Evolutionary conservation across 2,888 invertebrate genomes (phyloP).

Genomic region (Horisme vitalbata): DNA sequence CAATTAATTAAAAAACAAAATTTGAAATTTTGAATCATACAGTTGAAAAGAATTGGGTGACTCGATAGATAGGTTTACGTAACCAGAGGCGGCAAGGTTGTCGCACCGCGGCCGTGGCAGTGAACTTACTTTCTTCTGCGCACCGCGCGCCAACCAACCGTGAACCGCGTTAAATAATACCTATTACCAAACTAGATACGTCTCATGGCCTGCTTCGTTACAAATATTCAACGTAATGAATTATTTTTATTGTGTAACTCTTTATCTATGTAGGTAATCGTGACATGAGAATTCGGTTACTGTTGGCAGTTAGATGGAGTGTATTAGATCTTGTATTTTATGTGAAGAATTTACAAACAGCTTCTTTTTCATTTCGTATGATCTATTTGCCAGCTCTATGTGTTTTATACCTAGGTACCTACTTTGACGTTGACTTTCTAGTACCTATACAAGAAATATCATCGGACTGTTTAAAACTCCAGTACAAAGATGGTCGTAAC

Average conservation of each 20-base stretch:
- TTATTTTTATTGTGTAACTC: slow-evolving; percentile 14
- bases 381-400: no score
- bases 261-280: slow-evolving; percentile 21
- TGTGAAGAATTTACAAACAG: no score
- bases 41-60: slow-evolving; percentile 30
- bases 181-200: slow-evolving; percentile 40
- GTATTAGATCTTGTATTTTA: no score
- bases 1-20: no score
- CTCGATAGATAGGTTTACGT: slow-evolving; percentile 53
- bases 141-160: slow-evolving; percentile 58
- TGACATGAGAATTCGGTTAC: slow-evolving; percentile 6
- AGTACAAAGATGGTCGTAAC: no score
- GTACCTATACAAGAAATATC: no score
- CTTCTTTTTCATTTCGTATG: no score
- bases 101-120: slow-evolving; percentile 78
- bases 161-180: slow-evolving; percentile 55
- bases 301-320: no score
- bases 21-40: no score
- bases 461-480: no score
- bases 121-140: slow-evolving; percentile 79
- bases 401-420: no score
- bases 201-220: slow-evolving; percentile 27
- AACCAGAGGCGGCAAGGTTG: slow-evolving; percentile 61
- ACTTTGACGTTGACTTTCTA: no score
- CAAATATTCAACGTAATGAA: slow-evolving; percentile 14